Evolutionary conservation across 2,113 vertebrate species (phyloP), one percentile per base, ranked within the genome.

Genomic region (Scomber japonicus): DNA sequence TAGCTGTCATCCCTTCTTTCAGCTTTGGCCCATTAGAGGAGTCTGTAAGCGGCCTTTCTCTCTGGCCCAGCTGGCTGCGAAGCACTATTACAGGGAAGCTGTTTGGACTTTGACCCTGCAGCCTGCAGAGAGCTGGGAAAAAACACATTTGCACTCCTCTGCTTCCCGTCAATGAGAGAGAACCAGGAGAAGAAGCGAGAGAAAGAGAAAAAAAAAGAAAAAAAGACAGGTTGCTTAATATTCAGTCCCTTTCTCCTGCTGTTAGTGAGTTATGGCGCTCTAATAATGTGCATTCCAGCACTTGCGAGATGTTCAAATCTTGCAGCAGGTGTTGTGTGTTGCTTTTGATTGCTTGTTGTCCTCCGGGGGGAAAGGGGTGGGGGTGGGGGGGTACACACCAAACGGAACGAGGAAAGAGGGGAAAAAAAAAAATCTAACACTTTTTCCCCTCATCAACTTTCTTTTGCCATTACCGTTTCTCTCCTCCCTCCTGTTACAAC

Each of bases 31-130:
- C 81, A 83, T 90, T 83, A 90, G 57, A 16, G 72, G 16, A 71
- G 69, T 35, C 78, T 27, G 61, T 51, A 59, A 68, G 83, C 31
- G 1, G 11, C 14, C 71, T 57, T 76, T 88, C 79, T 81, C 50
- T 71, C 56, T 44, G 21, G 51, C 64, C 81, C 83, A 87, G 85
- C 84, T 89, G 83, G 61, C 68, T 76, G 60, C 5, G 16, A 67
- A 72, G 61, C 81, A 78, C 81, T 76, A 72, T 89, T 90, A 89
- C 75, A 90, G 78, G 72, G 80, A 70, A 82, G 86, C 55, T 40
- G 85, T 55, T 70, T 80, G 85, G 77, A 91, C 89, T 90, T 85
- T 90, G 90, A 93, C 86, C 91, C 77, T 31, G 12, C 19, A 69
- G 72, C 57, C 70, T 31, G 55, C 60, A 69, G 72, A 83, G 63